Conservation (phyloP, 2,888 invertebrate species). For the Molanna angustata region DNA sequence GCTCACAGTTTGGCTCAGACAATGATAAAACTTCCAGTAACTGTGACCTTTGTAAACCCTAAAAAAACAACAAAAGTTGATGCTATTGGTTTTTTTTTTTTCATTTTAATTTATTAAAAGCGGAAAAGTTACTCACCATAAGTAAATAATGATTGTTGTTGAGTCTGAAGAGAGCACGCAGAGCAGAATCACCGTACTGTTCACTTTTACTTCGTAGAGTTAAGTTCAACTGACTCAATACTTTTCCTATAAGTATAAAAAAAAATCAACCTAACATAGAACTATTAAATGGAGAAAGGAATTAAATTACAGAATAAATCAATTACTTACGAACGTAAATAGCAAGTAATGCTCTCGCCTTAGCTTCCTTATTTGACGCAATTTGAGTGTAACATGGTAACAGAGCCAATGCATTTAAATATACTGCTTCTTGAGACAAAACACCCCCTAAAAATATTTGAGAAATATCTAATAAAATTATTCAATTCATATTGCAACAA, state of each 20-base stretch:
- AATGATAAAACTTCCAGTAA: slow-evolving; percentile 77
- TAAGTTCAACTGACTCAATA: slow-evolving; percentile 84
- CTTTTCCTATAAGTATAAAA: slow-evolving; percentile 82
- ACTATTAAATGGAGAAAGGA: not conserved
- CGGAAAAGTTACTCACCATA: slow-evolving; percentile 45
- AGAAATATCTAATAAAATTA: too few relatives aligned
- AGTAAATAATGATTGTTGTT: slow-evolving; percentile 95
- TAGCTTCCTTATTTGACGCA: slow-evolving; percentile 48
- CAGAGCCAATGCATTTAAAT: slow-evolving; percentile 50
- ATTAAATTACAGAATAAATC: slow-evolving; percentile 1
- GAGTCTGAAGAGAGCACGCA: slow-evolving; percentile 85
- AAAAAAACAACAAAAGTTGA: not conserved
- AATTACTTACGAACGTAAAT: slow-evolving; percentile 73
- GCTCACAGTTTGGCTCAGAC: slow-evolving; percentile 83
- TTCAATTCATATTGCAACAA: too few relatives aligned
- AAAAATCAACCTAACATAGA: not conserved
- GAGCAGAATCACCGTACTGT: slow-evolving; percentile 80
- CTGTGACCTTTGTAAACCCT: slow-evolving; percentile 82
- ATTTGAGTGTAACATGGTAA: slow-evolving; percentile 48
- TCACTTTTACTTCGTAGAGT: slow-evolving; percentile 90
- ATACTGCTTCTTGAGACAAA: slow-evolving; percentile 58
- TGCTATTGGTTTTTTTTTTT: not conserved
- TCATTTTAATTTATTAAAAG: not conserved
- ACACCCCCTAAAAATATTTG: slow-evolving; percentile 54
- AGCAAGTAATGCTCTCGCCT: slow-evolving; percentile 67